Percentiles rank a stretch among this genome's conserved stretches.
phyloP scores from a whole-genome alignment of 2,797 vertebrate species.

The Hafferia zeledoni region DNA sequence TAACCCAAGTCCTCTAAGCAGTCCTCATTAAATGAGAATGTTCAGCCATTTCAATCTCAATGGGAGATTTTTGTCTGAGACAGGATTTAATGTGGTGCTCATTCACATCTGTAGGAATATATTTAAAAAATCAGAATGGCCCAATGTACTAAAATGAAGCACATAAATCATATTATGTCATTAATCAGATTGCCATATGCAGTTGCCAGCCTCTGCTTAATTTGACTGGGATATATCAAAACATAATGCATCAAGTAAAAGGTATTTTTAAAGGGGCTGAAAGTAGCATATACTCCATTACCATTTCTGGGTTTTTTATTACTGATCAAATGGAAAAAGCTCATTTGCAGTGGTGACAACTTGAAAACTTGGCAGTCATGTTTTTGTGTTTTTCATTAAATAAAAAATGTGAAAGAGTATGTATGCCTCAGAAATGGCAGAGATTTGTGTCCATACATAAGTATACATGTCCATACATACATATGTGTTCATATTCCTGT shows the following conservation, averaged over 20 bases:
- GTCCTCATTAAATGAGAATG: background rate
- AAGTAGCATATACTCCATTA: slow-evolving; percentile 4
- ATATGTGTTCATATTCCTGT: background rate
- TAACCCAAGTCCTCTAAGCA: background rate
- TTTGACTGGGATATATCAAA: slow-evolving; percentile 32
- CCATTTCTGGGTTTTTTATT: background rate
- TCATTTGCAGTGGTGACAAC: background rate
- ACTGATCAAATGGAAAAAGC: slow-evolving; percentile 30
- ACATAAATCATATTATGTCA: slow-evolving; percentile 42
- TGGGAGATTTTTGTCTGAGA: slow-evolving; percentile 37
- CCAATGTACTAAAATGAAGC: slow-evolving; percentile 25
- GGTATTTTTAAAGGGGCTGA: slow-evolving; percentile 27
- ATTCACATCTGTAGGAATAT: slow-evolving; percentile 27
- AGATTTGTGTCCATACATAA: background rate
- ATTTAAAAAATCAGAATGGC: slow-evolving; percentile 40
- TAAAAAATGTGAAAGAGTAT: background rate
- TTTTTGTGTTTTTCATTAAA: background rate
- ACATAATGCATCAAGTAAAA: slow-evolving; percentile 30
- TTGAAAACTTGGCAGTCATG: background rate
- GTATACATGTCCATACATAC: background rate
- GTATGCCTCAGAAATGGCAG: background rate
- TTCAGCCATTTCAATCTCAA: slow-evolving; percentile 29
- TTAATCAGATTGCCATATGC: slow-evolving; percentile 40
- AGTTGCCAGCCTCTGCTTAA: slow-evolving; percentile 17
- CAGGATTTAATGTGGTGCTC: slow-evolving; percentile 29